Evolutionary conservation across 2,113 vertebrate genomes (phyloP).

Genomic region (Anarhynchus alexandrinus): DNA sequence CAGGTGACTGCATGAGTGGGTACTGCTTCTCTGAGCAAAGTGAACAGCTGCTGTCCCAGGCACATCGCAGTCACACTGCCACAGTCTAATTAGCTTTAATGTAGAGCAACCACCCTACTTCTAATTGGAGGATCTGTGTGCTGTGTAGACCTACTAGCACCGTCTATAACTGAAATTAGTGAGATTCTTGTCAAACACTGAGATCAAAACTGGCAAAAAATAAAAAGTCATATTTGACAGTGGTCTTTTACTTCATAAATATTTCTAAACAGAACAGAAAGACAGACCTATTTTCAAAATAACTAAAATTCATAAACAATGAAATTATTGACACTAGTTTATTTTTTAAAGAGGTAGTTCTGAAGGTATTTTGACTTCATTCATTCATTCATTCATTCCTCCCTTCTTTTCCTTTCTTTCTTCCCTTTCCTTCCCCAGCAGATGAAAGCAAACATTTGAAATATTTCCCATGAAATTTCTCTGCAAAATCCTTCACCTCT

Average conservation of each 20-base stretch:
- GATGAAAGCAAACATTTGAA: neutral
- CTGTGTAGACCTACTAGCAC: neutral
- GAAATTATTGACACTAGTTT: neutral
- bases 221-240: neutral
- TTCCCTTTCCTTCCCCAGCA: neutral
- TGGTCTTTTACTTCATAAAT: neutral
- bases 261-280: neutral
- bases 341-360: neutral
- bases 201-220: neutral
- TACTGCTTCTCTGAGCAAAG: neutral
- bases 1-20: neutral
- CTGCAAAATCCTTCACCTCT: neutral
- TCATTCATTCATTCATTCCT: neutral
- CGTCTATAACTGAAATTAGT: neutral
- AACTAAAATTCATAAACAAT: neutral
- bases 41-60: neutral
- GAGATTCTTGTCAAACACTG: neutral
- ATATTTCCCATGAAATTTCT: neutral
- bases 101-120: neutral
- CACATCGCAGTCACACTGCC: neutral
- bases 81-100: neutral
- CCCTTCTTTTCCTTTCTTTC: neutral
- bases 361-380: neutral
- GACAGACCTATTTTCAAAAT: neutral
- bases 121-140: neutral